Conservation (phyloP, 2,888 invertebrate genomes). For the Ptychoptera contaminata region DNA sequence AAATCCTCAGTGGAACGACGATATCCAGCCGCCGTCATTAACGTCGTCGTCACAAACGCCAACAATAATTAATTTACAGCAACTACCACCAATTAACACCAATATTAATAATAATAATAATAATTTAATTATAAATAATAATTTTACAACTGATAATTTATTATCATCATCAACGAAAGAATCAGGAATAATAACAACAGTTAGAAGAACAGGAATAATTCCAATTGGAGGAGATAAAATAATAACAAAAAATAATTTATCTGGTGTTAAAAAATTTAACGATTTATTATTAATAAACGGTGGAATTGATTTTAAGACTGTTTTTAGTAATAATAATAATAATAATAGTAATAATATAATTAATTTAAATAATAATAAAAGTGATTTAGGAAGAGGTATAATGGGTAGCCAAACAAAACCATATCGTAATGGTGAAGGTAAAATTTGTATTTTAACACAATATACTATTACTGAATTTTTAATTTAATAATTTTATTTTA, state of each 20-base stretch:
- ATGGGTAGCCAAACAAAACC: constrained; percentile 31
- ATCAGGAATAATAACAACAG: too few species aligned
- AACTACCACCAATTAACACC: too few species aligned
- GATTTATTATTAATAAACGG: constrained; percentile 14
- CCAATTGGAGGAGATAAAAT: constrained; percentile 14
- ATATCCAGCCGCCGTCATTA: too few species aligned
- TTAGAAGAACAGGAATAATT: too few species aligned
- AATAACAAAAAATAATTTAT: constrained; percentile 24
- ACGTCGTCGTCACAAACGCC: too few species aligned
- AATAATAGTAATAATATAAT: constrained; percentile 5
- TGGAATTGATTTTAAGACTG: constrained; percentile 13
- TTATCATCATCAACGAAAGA: too few species aligned
- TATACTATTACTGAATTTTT: neutral
- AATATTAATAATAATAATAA: too few species aligned
- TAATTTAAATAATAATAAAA: constrained; percentile 2
- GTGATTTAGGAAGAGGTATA: too few species aligned
- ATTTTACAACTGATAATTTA: too few species aligned
- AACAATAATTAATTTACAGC: too few species aligned
- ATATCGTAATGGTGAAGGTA: constrained; percentile 30
- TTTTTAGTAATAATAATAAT: constrained; percentile 9
- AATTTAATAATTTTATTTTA: constrained; percentile 6
- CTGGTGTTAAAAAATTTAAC: neutral
- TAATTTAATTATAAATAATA: too few species aligned
- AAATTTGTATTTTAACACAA: neutral
- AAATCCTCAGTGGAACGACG: too few species aligned